Conservation (phyloP, 2,797 vertebrate species). For the Siniperca obscura region DNA sequence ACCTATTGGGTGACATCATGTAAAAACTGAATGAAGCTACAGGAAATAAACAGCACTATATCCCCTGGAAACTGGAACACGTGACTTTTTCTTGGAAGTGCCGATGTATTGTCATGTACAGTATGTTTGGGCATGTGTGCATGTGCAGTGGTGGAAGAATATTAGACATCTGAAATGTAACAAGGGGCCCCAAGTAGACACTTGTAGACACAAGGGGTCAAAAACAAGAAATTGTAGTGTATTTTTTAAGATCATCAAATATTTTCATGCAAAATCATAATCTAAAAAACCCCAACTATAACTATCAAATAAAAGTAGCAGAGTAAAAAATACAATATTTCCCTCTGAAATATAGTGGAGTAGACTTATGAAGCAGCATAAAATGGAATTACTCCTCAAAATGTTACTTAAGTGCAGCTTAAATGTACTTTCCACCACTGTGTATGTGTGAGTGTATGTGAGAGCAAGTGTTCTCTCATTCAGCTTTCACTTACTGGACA, state of each 20-base stretch:
- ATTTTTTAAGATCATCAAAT: no score
- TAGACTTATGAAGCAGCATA: background rate
- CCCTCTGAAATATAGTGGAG: background rate
- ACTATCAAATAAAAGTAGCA: background rate
- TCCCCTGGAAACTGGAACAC: background rate
- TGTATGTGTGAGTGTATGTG: background rate
- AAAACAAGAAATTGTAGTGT: no score
- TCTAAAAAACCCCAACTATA: no score
- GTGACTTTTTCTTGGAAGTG: no score
- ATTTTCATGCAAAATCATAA: no score
- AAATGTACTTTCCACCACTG: background rate
- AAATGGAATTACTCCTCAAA: background rate
- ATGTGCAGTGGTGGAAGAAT: background rate
- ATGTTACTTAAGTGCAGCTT: background rate
- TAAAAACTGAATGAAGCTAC: background rate
- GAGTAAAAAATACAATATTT: background rate
- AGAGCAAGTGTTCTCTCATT: background rate
- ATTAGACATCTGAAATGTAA: no score
- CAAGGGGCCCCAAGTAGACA: no score
- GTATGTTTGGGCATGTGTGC: background rate
- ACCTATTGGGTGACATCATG: background rate
- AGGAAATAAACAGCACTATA: conserved; percentile 10
- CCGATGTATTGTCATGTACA: background rate
- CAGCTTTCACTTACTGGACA: conserved; percentile 5
- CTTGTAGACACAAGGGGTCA: no score